Evolutionary conservation across 2,888 invertebrate genomes (phyloP), one percentile per base, ranked within the genome.

Genomic region (Gastrophysa polygoni): DNA sequence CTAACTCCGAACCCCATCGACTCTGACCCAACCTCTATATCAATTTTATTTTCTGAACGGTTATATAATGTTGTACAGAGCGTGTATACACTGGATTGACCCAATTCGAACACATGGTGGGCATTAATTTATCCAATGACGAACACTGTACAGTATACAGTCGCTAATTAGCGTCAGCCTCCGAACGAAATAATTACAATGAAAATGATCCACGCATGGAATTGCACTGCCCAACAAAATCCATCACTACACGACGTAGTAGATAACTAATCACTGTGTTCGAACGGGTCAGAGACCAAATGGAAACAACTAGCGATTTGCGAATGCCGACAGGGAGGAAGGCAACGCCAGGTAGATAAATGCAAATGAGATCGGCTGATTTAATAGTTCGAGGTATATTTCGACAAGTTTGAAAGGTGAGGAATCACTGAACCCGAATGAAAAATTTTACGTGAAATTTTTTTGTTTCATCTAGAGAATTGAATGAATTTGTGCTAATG

Each of bases 251-350:
- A n/a, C n/a, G n/a, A n/a, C n/a, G n/a, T n/a, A n/a, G n/a, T n/a
- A n/a, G n/a, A n/a, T n/a, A n/a, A n/a, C 34, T 61, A 61, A 61
- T 61, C 43, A 61, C 52, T 10, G 57, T 61, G 29, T 52, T 61
- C 52, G 28, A 48, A 29, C 54, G 48, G 44, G 28, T 52, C 34
- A 51, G 34, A 16, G 21, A 16, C 34, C 50, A 56, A 50, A 46
- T 46, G 46, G n/a, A 52, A 48, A 57, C 7, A n/a, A 47, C 57
- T 48, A 55, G 32, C 61, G 21, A 56, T 51, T 51, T 50, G 51
- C 57, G 10, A 50, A 57, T 50, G 34, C 57, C 57, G n/a, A n/a
- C n/a, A 16, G 16, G 6, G 5, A 55, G 17, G 49, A 47, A 38
- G 38, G 24, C 24, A 7, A 7, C 24, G 24, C 14, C 55, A 60